Evolutionary conservation across 1,140 invertebrate species (phyloP).

Genomic region (Formica selysi): DNA sequence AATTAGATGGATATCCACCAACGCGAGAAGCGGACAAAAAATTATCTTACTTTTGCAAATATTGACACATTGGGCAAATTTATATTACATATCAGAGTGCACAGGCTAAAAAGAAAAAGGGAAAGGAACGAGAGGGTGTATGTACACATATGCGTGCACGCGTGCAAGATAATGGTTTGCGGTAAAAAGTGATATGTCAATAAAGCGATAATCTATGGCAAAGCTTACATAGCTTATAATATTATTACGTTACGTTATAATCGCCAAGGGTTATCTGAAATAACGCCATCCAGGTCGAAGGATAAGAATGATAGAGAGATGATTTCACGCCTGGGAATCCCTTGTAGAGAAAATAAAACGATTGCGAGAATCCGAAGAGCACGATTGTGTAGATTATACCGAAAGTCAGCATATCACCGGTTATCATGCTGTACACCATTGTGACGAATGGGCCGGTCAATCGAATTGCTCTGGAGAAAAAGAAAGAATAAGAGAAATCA

Average conservation of each 20-base stretch:
- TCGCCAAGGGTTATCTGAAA: conserved; percentile 99
- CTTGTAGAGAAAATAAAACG: conserved; percentile 98
- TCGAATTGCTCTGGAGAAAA: conserved; percentile 92
- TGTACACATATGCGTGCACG: not conserved
- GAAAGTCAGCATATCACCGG: conserved; percentile 98
- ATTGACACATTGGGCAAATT: not conserved
- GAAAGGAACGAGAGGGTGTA: not conserved
- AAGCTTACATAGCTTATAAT: conserved; percentile 80
- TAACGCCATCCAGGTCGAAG: conserved; percentile 98
- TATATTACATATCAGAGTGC: not conserved
- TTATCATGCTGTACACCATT: conserved; percentile 99
- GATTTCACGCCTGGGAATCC: conserved; percentile 93
- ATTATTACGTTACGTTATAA: conserved; percentile 92
- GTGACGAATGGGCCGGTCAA: conserved; percentile 98
- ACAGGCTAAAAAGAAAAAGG: not conserved
- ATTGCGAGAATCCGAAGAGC: conserved; percentile 97
- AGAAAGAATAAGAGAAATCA: not conserved
- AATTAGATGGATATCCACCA: not conserved
- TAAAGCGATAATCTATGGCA: conserved; percentile 65
- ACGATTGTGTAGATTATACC: conserved; percentile 98
- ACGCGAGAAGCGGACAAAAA: too few species aligned
- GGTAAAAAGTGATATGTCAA: conserved; percentile 24
- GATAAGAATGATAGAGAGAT: conserved; percentile 94
- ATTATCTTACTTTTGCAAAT: conserved; percentile 1
- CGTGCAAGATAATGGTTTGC: conserved; percentile 1